Conservation (phyloP, 2,113 vertebrate genomes). For the Aspidoscelis tigris region DNA sequence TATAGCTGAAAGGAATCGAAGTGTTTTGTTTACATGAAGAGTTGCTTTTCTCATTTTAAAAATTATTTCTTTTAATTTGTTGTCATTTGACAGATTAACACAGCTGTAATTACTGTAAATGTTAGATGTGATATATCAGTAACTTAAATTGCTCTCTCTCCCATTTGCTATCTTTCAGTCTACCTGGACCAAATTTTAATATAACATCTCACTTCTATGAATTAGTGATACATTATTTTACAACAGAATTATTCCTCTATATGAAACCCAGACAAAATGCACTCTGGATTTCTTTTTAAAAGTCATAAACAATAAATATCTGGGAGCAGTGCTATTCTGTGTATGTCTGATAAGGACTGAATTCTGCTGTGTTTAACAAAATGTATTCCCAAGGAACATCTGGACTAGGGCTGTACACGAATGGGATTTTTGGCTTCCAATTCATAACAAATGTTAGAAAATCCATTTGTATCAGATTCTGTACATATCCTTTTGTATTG, state of each 20-base stretch:
- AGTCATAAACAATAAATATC: neutral
- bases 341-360: neutral
- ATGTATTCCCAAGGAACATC: neutral
- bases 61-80: constrained; percentile 9
- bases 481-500: no score
- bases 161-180: neutral
- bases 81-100: constrained; percentile 31
- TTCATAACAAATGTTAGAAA: no score
- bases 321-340: neutral
- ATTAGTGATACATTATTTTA: neutral
- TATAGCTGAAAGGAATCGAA: constrained; percentile 47
- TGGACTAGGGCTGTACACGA: no score
- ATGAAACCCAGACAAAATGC: neutral
- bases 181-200: neutral
- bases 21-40: constrained; percentile 40
- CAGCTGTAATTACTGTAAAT: constrained; percentile 39
- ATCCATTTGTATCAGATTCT: no score
- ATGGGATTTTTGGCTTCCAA: no score
- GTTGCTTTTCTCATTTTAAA: constrained; percentile 49
- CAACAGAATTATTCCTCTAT: neutral
- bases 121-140: constrained; percentile 37
- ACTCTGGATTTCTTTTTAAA: neutral
- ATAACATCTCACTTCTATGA: neutral
- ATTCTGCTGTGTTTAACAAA: no score
- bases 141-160: constrained; percentile 34